Evolutionary conservation across 2,888 invertebrate species (phyloP).

Genomic region (Conomelus anceps): DNA sequence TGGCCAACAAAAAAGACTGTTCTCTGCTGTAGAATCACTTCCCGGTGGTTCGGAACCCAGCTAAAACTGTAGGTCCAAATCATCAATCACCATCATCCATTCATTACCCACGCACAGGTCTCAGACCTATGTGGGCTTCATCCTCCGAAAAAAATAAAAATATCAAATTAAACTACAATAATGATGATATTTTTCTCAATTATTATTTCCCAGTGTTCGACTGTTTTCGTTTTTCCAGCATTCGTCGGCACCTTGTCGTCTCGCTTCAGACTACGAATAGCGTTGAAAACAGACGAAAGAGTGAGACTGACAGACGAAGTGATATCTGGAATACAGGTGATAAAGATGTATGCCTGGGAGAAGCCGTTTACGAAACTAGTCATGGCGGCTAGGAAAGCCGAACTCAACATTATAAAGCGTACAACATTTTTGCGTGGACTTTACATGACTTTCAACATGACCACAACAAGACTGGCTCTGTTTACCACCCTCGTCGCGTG

Average conservation of each 20-base stretch:
- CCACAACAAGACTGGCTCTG: slow-evolving; percentile 61
- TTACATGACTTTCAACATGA: slow-evolving; percentile 56
- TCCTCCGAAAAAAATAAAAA: no score
- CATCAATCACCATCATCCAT: no score
- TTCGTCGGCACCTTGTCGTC: slow-evolving; percentile 44
- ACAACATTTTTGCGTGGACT: slow-evolving; percentile 56
- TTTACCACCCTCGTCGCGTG: slow-evolving; percentile 61
- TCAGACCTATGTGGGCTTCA: no score
- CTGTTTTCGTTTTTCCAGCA: slow-evolving; percentile 31
- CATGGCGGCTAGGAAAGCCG: slow-evolving; percentile 51
- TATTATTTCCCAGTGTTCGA: no score
- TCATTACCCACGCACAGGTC: no score
- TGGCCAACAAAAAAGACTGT: no score
- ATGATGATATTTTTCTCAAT: no score
- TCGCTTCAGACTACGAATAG: slow-evolving; percentile 65
- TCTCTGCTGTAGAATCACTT: no score
- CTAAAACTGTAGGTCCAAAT: no score
- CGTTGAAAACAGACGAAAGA: slow-evolving; percentile 78
- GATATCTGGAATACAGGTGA: slow-evolving; percentile 84
- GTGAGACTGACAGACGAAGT: slow-evolving; percentile 93
- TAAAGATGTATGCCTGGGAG: slow-evolving; percentile 86
- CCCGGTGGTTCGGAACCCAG: no score
- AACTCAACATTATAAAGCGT: slow-evolving; percentile 51
- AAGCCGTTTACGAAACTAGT: slow-evolving; percentile 66
- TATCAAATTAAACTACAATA: no score